Evolutionary conservation across 2,113 vertebrate genomes (phyloP).

Genomic region (Oxygymnocypris stewartii): DNA sequence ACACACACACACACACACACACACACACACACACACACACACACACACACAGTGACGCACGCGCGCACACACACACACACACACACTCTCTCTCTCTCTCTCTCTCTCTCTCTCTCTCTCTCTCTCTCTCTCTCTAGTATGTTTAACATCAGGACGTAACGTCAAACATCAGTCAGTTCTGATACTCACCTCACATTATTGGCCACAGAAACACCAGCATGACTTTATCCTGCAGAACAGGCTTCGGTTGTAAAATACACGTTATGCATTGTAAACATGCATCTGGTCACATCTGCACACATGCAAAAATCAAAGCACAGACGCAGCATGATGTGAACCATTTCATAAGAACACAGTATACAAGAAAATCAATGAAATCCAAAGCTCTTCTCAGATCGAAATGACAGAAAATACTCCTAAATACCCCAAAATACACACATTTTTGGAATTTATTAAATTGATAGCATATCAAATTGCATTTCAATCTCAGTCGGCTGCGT

Average conservation of each 20-base stretch:
- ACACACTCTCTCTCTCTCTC: no score
- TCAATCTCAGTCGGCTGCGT: neutral
- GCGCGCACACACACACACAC: no score
- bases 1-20: no score
- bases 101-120: no score
- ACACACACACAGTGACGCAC: no score
- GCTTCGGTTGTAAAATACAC: neutral
- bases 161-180: neutral
- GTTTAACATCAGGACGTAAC: conserved; percentile 18
- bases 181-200: neutral
- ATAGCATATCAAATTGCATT: neutral
- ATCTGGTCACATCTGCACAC: neutral
- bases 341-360: neutral
- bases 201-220: neutral
- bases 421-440: neutral
- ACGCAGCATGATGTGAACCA: neutral
- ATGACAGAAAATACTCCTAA: neutral
- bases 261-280: neutral
- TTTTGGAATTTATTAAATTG: neutral
- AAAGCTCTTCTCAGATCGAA: neutral
- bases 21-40: no score
- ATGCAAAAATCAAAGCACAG: neutral
- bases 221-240: neutral
- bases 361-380: neutral
- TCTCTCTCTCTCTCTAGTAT: neutral